Base-by-base conservation (phyloP, 1,140 invertebrate species). In the Zelostemma sp. region DNA sequence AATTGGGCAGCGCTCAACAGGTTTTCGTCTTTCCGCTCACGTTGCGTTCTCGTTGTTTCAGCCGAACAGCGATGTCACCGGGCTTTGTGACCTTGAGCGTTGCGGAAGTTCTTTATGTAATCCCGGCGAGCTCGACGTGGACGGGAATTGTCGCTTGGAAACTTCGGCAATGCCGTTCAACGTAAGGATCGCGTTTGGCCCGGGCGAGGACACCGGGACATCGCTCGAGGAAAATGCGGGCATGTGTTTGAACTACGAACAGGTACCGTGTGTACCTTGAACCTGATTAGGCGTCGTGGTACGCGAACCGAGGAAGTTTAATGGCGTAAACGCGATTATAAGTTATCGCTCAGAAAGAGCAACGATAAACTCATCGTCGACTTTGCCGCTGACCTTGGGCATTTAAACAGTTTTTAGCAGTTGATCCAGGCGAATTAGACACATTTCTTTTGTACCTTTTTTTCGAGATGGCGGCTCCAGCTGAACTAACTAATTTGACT, bases 151-250 rank as follows among this genome's bases (percentile, higher is more conserved):
- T 68, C 84, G 89, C 9, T 89, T 94, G 11, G 92, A 95, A 85
- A 93, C 90, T 63, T 93, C 90, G 17, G 89, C 90, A 1, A 89
- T 89, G 0, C 93, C 93, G 0, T 95, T 93, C 79, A 90, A 90
- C n/a, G 89, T 94, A 18, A 90, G 91, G 6, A 88, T 94, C 0
- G 90, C 91, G 50, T 94, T 95, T 75, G 93, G 92, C 1, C 88
- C 89, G 0, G 88, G 89, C 0, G 80, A 79, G 15, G 81, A 86
- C 0, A 81, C 82, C 18, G 90, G 91, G 59, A 87, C 86, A n/a
- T 91, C 88, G 8, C 88, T 92, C 0, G 93, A 94, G 69, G 91
- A 94, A 55, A 93, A 94, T 75, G 88, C 93, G 40, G 93, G 93
- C 31, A 91, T 92, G 86, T 95, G 93, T 76, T 74, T 94, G 18